Evolutionary conservation across 2,888 invertebrate genomes (phyloP).

Genomic region (Cheilosia scutellata): DNA sequence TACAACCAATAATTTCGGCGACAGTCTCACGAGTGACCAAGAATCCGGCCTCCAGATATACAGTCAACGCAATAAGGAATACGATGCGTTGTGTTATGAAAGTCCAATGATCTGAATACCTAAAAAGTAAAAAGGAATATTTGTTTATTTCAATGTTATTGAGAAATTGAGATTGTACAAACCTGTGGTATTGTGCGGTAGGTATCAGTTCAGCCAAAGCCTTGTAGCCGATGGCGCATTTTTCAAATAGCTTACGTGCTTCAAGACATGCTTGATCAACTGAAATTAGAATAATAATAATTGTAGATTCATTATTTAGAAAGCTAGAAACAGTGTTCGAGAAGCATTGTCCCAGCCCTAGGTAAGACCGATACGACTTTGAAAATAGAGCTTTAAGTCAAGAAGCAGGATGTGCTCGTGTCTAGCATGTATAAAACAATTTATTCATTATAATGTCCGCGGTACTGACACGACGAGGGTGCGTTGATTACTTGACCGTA

Average conservation of each 20-base stretch:
- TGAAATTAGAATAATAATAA: conserved; percentile 78
- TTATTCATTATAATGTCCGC: too few species aligned
- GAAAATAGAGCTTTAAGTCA: too few species aligned
- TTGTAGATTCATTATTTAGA: too few species aligned
- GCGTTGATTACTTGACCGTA: too few species aligned
- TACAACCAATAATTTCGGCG: conserved; percentile 91
- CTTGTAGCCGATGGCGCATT: conserved; percentile 87
- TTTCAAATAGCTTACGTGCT: conserved; percentile 88
- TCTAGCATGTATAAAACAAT: too few species aligned
- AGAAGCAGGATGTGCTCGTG: too few species aligned
- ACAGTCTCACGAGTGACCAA: conserved; percentile 90
- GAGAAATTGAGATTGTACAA: conserved; percentile 59
- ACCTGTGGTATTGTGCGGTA: conserved; percentile 92
- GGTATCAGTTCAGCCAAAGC: conserved; percentile 89
- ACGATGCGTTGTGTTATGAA: conserved; percentile 92
- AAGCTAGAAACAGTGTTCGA: too few species aligned
- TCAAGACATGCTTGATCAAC: conserved; percentile 87
- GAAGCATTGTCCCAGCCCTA: too few species aligned
- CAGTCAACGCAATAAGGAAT: conserved; percentile 90
- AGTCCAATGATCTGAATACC: conserved; percentile 95
- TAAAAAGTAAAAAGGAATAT: conserved; percentile 77
- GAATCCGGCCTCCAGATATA: conserved; percentile 92
- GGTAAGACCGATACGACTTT: too few species aligned
- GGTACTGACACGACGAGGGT: too few species aligned
- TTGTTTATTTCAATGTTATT: background rate